Base-by-base conservation (phyloP, 2,888 invertebrate genomes). In the Drosophila villosipedis region DNA sequence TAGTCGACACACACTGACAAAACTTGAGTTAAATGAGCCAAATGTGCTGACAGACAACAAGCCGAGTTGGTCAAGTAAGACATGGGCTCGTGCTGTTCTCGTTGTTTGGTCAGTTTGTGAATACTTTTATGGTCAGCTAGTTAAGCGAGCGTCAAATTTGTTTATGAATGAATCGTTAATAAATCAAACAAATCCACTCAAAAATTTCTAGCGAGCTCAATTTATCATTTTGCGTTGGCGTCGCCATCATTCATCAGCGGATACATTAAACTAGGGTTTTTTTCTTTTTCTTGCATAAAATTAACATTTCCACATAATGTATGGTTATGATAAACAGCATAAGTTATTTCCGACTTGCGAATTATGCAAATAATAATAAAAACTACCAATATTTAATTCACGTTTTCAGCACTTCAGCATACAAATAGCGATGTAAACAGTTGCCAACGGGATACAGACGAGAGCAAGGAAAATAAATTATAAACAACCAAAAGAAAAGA, bases 131-230 rank as follows among this genome's bases (percentile, higher is more conserved):
- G 75, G 67, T 41, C 63, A 68, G 62, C 52, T 63, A 47, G 63
- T 55, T 66, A 49, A 68, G 65, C 68, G 65, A 74, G 73, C 76
- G 62, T 74, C 41, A 74, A 78, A 83, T 78, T 75, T 83, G 77
- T 71, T 76, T 80, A 80, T 86, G 80, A 89, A 86, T 89, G 76
- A 63, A 64, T 66, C 64, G 66, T 69, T 73, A 82, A 90, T 88
- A 82, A 90, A 85, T 82, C 82, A 89, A 66, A 83, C 50, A 81
- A 83, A 88, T 83, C 73, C 74, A 67, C 73, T 75, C 63, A 76
- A 76, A 71, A 72, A 89, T 66, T 78, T 66, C 61, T 52, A 63
- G 63, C 52, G 33, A 50, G 62, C 69, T 81, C 72, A 70, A 80
- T 86, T 82, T 83, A 73, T 81, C 68, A 74, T 86, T 63, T 83